Evolutionary conservation across 2,797 vertebrate species (phyloP), one percentile per base, ranked within the genome.

Genomic region (Otolemur crassicaudatus): DNA sequence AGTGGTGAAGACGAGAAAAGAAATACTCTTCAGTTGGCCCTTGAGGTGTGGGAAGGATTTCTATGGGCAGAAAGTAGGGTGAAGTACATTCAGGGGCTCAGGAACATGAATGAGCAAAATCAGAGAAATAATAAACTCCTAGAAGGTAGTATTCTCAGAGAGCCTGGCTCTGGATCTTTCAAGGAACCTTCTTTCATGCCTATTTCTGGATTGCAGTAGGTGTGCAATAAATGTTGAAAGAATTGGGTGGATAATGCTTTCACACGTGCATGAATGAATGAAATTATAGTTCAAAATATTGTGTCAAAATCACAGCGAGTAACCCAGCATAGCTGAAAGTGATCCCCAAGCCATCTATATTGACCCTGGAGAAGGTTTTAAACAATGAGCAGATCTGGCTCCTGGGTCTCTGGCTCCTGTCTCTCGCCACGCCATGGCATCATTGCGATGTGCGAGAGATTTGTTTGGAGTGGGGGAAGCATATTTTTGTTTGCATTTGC

Each of bases 401-500:
- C 46, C 83, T n/a, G 69, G 87, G 73, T 92, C 95, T 72, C 73
- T 80, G 61, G 49, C 79, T 93, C 60, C 77, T 58, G 81, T 95
- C 97, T 97, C 97, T 97, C 91, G 5, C 94, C 95, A 65, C 81
- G 89, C 95, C 93, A 94, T 6, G 60, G 93, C 81, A 94, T 81
- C 82, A 40, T 87, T 1, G 5, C 5, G 0, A 80, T 2, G 65
- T 94, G 94, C 63, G 94, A 97, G 97, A 94, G 97, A 98, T 97
- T 96, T 98, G 97, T 98, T 97, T 98, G 94, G 97, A 97, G 81
- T 87, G 95, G 96, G 97, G 93, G 87, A 98, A 97, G 97, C 97
- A 98, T 97, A 97, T 98, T 98, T 98, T 97, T 97, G 97, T 98
- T 98, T 98, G 97, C 97, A 98, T 98, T 97, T 97, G 94, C 97